Evolutionary conservation across 2,113 vertebrate species (phyloP).

Genomic region (Brachypodius melanocephalos): DNA sequence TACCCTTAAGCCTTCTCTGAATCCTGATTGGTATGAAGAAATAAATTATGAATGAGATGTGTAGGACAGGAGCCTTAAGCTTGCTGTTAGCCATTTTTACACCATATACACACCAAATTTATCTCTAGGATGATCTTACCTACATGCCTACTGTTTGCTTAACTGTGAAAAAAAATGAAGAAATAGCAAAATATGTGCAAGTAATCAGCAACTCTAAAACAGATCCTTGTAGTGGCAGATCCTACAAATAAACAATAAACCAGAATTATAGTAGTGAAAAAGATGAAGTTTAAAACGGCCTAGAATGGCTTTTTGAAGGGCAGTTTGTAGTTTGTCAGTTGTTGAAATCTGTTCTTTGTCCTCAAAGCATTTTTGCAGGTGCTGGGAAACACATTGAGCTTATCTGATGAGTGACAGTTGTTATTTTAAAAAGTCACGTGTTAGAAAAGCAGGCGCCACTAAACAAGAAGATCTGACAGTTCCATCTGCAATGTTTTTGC

Average conservation of each 20-base stretch:
- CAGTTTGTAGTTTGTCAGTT: background rate
- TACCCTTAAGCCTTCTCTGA: background rate
- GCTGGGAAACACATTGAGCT: constrained; percentile 44
- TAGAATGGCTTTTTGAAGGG: background rate
- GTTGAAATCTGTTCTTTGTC: background rate
- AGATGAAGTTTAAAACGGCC: background rate
- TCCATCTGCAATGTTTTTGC: constrained; percentile 64
- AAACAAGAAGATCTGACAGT: constrained; percentile 53
- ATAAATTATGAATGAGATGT: background rate
- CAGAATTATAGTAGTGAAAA: background rate
- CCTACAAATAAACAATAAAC: background rate
- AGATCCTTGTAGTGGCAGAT: background rate
- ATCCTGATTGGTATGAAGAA: background rate
- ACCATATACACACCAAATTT: background rate
- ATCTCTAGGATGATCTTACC: background rate
- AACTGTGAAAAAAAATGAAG: background rate
- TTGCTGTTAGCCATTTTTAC: background rate
- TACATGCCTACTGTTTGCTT: background rate
- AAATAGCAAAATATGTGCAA: background rate
- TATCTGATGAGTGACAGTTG: constrained; percentile 19
- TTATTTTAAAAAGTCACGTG: constrained; percentile 43
- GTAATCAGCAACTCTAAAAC: background rate
- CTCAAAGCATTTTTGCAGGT: constrained; percentile 41
- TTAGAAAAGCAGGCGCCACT: constrained; percentile 53
- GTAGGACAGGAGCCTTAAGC: background rate